Base-by-base conservation (phyloP, 2,888 invertebrate species). In the Ophion slaviceki region DNA sequence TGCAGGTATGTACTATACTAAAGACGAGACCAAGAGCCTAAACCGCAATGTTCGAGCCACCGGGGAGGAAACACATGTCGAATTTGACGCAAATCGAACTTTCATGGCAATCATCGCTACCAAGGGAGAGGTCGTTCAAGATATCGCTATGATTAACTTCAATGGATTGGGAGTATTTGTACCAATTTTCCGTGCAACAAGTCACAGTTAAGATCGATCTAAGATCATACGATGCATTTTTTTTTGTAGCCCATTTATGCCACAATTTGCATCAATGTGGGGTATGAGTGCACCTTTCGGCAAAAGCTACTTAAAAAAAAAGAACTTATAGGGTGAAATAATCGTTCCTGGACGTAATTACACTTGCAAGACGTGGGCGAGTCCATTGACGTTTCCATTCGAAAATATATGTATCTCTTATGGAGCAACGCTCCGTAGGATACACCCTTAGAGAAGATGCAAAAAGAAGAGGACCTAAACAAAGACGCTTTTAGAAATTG, bases 91-190 rank as follows among this genome's bases (percentile, higher is more conserved):
- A 17, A 36, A 66, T n/a, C 40, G 10, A 36, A 5, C 36, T 17
- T 66, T 66, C 66, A n/a, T 66, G 17, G 66, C 66, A n/a, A 20
- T 66, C 17, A 66, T 66, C n/a, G 36, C 40, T 17, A 66, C 66
- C n/a, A 66, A 67, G 67, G 67, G 40, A 67, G 7, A n/a, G 11
- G 20, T 45, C 20, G 1, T 40, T 10, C n/a, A 20, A 8, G 40
- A 67, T 45, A 10, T 67, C 4, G 20, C 45, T n/a, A n/a, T 20
- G 20, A 67, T 67, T 40, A 67, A 67, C 20, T 67, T 67, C 20
- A 67, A 36, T 67, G 67, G 40, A 36, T 20, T 4, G 67, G 40
- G 20, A 67, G 4, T 2, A 28, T 62, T 10, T 11, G 1, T 11
- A 14, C 11, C 11, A 14, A 11, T 11, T 53, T 17, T 11, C 11